phyloP scores from a whole-genome alignment of 53 echinoderm and acorn worm genomes.

The Patiria pectinifera region DNA sequence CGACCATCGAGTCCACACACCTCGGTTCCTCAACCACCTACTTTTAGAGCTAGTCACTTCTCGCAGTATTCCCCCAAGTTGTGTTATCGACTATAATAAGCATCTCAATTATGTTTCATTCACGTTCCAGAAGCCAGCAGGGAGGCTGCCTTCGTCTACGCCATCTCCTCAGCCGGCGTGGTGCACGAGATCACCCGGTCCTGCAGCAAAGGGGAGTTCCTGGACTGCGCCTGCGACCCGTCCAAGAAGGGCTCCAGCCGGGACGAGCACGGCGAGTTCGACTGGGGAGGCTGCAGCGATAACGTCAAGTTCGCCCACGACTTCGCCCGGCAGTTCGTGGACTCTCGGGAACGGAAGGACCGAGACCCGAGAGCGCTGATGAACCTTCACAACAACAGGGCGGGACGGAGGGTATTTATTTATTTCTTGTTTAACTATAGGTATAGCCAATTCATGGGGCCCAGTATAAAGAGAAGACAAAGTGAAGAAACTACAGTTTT shows the following conservation, averaged over 20 bases:
- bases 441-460: too few relatives aligned
- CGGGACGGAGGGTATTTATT: constrained; percentile 81
- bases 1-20: too few relatives aligned
- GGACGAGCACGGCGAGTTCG: constrained; percentile 83
- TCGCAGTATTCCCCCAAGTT: too few relatives aligned
- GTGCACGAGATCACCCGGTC: constrained; percentile 93
- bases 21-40: too few relatives aligned
- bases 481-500: too few relatives aligned
- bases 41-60: too few relatives aligned
- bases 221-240: constrained; percentile 95
- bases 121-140: constrained; percentile 69
- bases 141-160: constrained; percentile 92
- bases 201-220: constrained; percentile 90
- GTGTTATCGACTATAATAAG: neutral
- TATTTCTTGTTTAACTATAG: too few relatives aligned
- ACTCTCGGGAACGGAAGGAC: constrained; percentile 84
- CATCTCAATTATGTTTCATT: constrained; percentile 4
- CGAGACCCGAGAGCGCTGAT: constrained; percentile 90
- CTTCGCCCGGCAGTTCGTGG: constrained; percentile 87
- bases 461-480: too few relatives aligned
- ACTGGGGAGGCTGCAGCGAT: constrained; percentile 98
- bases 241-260: constrained; percentile 74
- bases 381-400: constrained; percentile 96
- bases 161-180: constrained; percentile 94
- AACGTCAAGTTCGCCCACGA: constrained; percentile 92